Evolutionary conservation across 2,888 invertebrate genomes (phyloP), one percentile per base, ranked within the genome.

Genomic region (Ectemnius cavifrons): DNA sequence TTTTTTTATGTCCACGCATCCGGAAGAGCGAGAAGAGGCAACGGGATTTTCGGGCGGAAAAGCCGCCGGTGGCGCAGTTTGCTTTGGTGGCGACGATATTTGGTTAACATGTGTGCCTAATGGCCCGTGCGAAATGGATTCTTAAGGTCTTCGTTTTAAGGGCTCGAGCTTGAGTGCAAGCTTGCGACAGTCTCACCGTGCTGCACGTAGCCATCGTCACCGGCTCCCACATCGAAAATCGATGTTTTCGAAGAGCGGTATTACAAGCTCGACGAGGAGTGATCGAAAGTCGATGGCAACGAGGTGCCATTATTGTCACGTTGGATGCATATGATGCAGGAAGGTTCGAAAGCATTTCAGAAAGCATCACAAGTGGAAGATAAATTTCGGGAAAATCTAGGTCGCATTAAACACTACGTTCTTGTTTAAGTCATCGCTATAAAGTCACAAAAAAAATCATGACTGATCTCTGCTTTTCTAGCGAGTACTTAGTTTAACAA

Each of bases 121-220:
- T 89, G 87, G 88, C 71, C 81, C 83, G 84, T 85, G 85, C 81
- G 79, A 85, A 87, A 89, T 88, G 86, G 87, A 88, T 89, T 89
- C 89, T 88, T 85, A 85, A 87, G 84, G 79, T 84, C 80, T 82
- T 80, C 82, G 78, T 84, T 85, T 80, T 79, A 78, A 78, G 76
- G 77, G 37, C 37, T 37, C 64, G 67, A 16, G 67, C n/a, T 63
- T 52, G 52, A 58, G 57, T 47, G 65, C 67, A 27, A 64, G 60
- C 63, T 65, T 66, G 52, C 73, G 64, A 57, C 52, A 16, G 63
- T 3, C 13, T 6, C 45, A 28, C 57, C 56, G 6, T 18, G 58
- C 8, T 37, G 37, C 37, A 11, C 37, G 8, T 4, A 37, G 37
- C 37, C 37, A 37, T 52, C 61, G 67, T 45, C 56, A 20, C 47